phyloP scores from a whole-genome alignment of 64 coral and sea anemone genomes.

The Trachythela sp. region DNA sequence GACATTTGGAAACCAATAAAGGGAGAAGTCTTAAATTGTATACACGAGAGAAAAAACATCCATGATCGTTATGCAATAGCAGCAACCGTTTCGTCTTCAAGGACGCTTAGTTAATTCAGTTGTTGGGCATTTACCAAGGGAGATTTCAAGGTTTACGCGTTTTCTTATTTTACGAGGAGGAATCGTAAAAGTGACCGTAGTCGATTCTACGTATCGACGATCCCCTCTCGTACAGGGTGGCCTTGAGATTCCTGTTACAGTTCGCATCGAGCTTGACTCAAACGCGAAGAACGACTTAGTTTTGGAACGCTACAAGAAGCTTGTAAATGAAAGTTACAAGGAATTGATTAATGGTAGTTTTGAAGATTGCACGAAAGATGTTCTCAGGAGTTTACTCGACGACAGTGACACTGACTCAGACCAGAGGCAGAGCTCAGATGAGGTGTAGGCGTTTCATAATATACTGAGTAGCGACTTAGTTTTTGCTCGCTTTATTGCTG shows the following conservation, averaged over 20 bases:
- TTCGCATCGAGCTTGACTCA: background rate
- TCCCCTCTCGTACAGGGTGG: conserved; percentile 10
- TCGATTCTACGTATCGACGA: conserved; percentile 22
- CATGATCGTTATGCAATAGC: background rate
- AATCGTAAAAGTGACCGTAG: background rate
- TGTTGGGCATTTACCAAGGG: conserved; percentile 31
- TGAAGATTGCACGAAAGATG: conserved; percentile 19
- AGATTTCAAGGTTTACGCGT: conserved; percentile 32
- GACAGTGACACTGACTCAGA: background rate
- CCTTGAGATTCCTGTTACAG: conserved; percentile 1
- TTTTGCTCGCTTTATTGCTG: no score
- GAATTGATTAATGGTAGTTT: background rate
- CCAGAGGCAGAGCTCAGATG: no score
- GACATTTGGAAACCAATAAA: background rate
- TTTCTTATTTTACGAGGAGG: conserved; percentile 32
- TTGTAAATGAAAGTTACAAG: conserved; percentile 21
- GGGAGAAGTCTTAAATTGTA: background rate
- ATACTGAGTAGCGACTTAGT: no score
- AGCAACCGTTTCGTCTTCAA: background rate
- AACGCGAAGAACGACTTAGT: conserved; percentile 9
- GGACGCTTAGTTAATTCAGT: conserved; percentile 21
- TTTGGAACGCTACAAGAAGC: conserved; percentile 34
- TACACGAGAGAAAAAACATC: background rate
- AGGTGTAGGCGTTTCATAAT: no score
- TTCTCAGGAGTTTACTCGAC: background rate